phyloP scores from a whole-genome alignment of 2,797 vertebrate genomes.

The Hoplostethus atlanticus region DNA sequence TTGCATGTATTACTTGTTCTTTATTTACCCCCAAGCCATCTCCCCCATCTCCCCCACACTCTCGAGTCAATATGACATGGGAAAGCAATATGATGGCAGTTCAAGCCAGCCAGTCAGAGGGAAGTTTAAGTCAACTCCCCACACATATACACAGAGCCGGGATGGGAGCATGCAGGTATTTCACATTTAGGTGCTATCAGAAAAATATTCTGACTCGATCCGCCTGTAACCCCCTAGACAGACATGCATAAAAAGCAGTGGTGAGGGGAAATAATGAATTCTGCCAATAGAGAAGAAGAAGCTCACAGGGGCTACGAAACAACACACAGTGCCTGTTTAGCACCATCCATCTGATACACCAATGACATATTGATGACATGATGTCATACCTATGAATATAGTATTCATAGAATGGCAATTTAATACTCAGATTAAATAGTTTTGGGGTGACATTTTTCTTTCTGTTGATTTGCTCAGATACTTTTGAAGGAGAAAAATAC shows the following conservation, averaged over 20 bases:
- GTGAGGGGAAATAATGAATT: neutral
- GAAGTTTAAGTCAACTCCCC: conserved; percentile 2
- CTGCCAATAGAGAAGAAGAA: neutral
- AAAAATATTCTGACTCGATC: too few relatives aligned
- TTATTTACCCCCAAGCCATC: conserved; percentile 2
- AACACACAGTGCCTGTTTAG: too few relatives aligned
- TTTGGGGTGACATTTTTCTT: neutral
- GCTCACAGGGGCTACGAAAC: neutral
- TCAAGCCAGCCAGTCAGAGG: conserved; percentile 24
- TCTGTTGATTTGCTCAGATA: too few relatives aligned
- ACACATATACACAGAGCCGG: neutral
- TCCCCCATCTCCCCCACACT: neutral
- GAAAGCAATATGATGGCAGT: conserved; percentile 36
- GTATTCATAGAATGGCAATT: neutral
- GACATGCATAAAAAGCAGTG: neutral
- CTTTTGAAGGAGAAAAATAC: neutral
- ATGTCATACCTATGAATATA: neutral
- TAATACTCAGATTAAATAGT: too few relatives aligned
- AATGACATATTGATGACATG: neutral
- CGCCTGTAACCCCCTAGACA: neutral
- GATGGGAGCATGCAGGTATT: neutral
- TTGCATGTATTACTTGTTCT: neutral
- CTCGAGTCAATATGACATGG: conserved; percentile 12
- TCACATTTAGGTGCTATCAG: neutral
- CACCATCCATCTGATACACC: too few relatives aligned